phyloP scores from a whole-genome alignment of 35 echinoderm and acorn worm species.

The Holothuria glaberrima region DNA sequence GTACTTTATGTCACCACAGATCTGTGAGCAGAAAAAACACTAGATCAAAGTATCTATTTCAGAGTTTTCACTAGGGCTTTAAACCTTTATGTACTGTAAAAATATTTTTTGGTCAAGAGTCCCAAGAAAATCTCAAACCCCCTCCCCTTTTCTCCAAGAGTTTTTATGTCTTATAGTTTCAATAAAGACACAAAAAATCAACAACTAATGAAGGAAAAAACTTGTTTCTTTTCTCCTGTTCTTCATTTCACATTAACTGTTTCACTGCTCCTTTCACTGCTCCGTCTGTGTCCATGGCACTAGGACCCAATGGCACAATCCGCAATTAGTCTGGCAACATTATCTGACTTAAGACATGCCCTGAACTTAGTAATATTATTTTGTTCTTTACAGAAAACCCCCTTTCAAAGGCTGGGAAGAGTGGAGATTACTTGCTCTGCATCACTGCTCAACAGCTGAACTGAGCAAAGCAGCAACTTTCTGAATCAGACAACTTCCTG shows the following conservation, averaged over 20 bases:
- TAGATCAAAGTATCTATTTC: no score
- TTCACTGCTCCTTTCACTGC: not conserved
- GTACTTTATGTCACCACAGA: no score
- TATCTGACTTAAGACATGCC: conserved; percentile 9
- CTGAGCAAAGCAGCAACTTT: no score
- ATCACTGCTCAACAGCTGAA: no score
- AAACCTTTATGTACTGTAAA: not conserved
- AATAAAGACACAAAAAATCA: conserved; percentile 7
- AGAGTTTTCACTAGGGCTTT: conserved; percentile 10
- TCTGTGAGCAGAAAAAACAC: no score
- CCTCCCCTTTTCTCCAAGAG: not conserved
- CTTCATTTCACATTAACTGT: conserved; percentile 15
- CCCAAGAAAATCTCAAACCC: not conserved
- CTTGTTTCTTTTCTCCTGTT: not conserved
- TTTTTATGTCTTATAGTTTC: not conserved
- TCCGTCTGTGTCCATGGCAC: not conserved
- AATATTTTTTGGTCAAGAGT: conserved; percentile 1
- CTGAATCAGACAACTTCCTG: no score
- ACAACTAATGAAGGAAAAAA: not conserved
- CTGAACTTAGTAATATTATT: no score
- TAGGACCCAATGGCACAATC: not conserved
- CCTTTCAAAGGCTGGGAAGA: no score
- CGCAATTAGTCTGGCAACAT: conserved; percentile 17
- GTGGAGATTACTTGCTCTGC: no score
- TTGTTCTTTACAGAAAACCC: no score